Base-by-base conservation (phyloP, 2,888 invertebrate species). In the Odontocerum albicorne region DNA sequence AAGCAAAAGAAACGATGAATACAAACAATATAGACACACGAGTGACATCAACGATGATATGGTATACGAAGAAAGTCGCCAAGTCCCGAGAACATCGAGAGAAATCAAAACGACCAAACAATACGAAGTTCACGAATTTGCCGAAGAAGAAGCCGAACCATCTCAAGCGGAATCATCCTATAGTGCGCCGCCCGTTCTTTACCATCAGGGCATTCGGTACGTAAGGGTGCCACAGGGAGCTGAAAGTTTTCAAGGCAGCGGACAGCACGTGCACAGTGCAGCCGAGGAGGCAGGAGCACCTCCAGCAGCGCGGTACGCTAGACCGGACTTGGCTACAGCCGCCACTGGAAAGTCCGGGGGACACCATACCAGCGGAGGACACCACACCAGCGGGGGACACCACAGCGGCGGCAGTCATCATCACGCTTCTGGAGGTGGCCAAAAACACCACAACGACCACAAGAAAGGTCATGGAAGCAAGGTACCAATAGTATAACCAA, bases 381-480 rank as follows among this genome's bases (percentile, higher is more conserved):
- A 7, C 36, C 47, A 16, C 47, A 10, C 35, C 31, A 20, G 15
- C 47, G 35, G 4, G 40, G n/a, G 4, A 8, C 27, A 15, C 4
- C 21, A 22, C 15, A n/a, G 15, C 27, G 12, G 16, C 3, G 39
- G 39, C 6, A 67, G 66, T 2, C 70, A 73, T 20, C 70, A 70
- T 2, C 68, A 73, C 39, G 66, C 73, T 38, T 72, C 74, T 2
- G 82, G 80, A 1, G 82, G 80, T 0, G 84, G 84, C 0, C 74
- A 79, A 32, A 71, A 74, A 12, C 74, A 81, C 15, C 78, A 82
- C 38, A 72, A 70, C 0, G 32, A 35, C 12, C 49, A 44, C 21
- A 36, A 55, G n/a, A 31, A 38, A 22, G 40, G 31, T 4, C 22
- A 47, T 19, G 60, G 60, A 33, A 32, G 55, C 13, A 54, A 60